Conservation (phyloP, 64 coral and sea anemone genomes). For the Orbicella faveolata region DNA sequence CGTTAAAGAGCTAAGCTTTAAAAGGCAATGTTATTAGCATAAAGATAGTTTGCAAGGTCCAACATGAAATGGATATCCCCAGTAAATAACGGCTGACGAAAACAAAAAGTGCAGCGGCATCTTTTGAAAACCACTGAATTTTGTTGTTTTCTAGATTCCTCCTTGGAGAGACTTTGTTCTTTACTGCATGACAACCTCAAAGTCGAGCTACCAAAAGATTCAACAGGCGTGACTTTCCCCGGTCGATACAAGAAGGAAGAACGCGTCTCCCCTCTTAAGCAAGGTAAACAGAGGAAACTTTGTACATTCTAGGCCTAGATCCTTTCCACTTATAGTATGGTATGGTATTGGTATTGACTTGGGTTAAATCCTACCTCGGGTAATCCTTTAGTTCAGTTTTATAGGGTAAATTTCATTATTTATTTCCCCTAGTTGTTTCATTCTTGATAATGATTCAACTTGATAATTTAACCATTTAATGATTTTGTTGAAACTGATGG, state of each 20-base stretch:
- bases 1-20: no score
- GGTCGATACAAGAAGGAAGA: background rate
- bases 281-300: background rate
- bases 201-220: background rate
- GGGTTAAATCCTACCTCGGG: background rate
- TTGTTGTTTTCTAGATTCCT: background rate
- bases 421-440: no score
- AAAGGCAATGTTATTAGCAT: no score
- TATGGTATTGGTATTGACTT: background rate
- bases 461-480: no score
- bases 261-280: background rate
- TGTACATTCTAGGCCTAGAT: background rate
- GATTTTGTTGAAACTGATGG: no score
- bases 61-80: no score
- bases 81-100: no score
- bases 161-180: background rate
- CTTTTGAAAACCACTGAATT: no score
- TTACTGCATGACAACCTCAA: background rate
- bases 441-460: no score
- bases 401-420: no score
- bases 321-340: background rate
- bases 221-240: background rate
- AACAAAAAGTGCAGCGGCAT: no score
- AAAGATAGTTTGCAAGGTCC: no score
- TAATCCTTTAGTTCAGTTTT: background rate